Conservation (phyloP, 2,888 invertebrate genomes). For the Pristionchus maxplancki region DNA sequence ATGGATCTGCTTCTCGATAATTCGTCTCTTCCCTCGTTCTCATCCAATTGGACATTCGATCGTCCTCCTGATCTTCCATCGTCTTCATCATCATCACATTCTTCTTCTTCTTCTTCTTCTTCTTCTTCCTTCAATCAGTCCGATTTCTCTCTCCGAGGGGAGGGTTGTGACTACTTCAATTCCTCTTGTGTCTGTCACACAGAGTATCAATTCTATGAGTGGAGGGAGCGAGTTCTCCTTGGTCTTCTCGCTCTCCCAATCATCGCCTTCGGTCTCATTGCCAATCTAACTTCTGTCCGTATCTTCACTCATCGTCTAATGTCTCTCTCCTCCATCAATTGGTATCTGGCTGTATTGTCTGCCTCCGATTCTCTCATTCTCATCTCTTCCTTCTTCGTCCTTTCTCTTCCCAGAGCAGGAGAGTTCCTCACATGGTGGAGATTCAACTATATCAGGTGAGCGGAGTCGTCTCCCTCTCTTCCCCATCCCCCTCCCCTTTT, state of each 20-base stretch:
- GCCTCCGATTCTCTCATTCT: slow-evolving; percentile 72
- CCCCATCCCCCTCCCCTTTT: neutral
- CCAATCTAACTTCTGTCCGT: slow-evolving; percentile 69
- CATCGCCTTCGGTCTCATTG: slow-evolving; percentile 69
- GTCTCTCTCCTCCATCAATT: slow-evolving; percentile 71
- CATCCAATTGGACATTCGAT: neutral
- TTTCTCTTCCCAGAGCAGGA: slow-evolving; percentile 72
- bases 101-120: too few species aligned
- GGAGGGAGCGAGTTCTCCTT: slow-evolving; percentile 64
- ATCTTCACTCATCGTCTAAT: slow-evolving; percentile 74
- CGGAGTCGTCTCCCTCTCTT: neutral
- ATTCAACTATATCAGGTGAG: slow-evolving; percentile 70
- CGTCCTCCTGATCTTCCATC: neutral
- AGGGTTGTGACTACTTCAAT: slow-evolving; percentile 62
- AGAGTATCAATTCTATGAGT: slow-evolving; percentile 69
- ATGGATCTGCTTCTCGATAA: slow-evolving; percentile 12
- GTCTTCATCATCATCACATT: too few species aligned
- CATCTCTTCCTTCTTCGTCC: slow-evolving; percentile 73
- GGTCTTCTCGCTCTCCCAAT: slow-evolving; percentile 70
- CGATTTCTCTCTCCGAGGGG: neutral
- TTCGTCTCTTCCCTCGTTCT: neutral
- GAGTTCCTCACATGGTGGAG: slow-evolving; percentile 69
- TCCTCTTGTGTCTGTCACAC: slow-evolving; percentile 69
- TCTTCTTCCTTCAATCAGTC: neutral
- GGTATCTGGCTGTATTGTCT: slow-evolving; percentile 73